Percentiles rank a stretch among this genome's conserved stretches.
phyloP scores from a whole-genome alignment of 2,888 invertebrate species.

The Epinotia ramella region DNA sequence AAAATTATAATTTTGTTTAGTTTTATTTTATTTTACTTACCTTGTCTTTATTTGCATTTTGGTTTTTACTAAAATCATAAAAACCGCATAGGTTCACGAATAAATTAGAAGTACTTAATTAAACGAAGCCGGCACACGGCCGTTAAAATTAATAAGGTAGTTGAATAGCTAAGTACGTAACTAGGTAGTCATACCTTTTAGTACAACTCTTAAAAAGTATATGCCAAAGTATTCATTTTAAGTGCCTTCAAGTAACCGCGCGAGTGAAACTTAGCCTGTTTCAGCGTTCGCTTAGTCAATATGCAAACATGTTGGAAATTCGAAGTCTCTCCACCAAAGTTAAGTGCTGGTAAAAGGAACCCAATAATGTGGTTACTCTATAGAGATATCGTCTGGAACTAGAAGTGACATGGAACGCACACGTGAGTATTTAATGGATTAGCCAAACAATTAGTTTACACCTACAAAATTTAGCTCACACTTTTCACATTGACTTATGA shows the following conservation, averaged over 20 bases:
- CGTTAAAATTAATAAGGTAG: too few species aligned
- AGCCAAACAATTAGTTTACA: not conserved
- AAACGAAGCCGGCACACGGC: too few species aligned
- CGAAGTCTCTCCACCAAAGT: slow-evolving; percentile 60
- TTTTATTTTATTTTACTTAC: slow-evolving; percentile 67
- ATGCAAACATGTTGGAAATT: slow-evolving; percentile 67
- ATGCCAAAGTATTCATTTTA: not conserved
- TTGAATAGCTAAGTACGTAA: not conserved
- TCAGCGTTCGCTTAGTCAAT: slow-evolving; percentile 54
- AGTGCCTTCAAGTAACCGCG: slow-evolving; percentile 8
- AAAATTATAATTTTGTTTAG: slow-evolving; percentile 80
- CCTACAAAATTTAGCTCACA: too few species aligned
- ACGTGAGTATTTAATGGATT: too few species aligned
- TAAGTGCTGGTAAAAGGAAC: slow-evolving; percentile 50
- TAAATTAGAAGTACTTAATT: not conserved
- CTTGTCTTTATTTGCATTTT: slow-evolving; percentile 33
- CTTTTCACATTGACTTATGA: too few species aligned
- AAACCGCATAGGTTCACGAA: not conserved
- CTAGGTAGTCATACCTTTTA: not conserved
- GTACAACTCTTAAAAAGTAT: not conserved
- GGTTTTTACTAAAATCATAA: slow-evolving; percentile 2
- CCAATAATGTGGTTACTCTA: slow-evolving; percentile 44
- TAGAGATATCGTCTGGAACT: slow-evolving; percentile 2
- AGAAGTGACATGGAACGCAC: not conserved
- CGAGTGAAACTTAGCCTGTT: slow-evolving; percentile 25